phyloP scores from a whole-genome alignment of 2,797 vertebrate species.

The Glyptemys insculpta region DNA sequence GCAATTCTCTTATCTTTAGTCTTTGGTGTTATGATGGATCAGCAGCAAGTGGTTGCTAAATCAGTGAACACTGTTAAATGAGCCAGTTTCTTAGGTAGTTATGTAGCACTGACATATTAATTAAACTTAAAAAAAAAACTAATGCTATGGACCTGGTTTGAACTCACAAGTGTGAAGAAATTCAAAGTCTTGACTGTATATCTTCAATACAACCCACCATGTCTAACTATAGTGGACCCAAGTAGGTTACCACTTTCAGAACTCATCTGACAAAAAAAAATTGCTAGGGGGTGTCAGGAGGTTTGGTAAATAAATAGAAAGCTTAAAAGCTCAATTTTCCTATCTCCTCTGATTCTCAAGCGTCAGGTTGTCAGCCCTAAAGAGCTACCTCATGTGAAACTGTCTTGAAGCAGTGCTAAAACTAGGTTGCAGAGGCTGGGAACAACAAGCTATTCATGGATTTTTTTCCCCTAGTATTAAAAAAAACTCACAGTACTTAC shows the following conservation, averaged over 20 bases:
- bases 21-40: rapidly evolving
- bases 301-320: not conserved
- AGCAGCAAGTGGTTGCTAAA: not conserved
- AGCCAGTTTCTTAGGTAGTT: not conserved
- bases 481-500: constrained; percentile 13
- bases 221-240: not conserved
- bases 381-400: constrained; percentile 45
- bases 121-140: not conserved
- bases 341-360: constrained; percentile 36
- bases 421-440: constrained; percentile 5
- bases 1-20: not conserved
- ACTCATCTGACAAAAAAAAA: constrained; percentile 25
- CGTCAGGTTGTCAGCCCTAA: constrained; percentile 34
- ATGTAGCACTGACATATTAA: not conserved
- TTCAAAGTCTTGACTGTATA: constrained; percentile 15
- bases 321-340: not conserved
- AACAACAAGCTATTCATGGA: not conserved
- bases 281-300: constrained; percentile 27
- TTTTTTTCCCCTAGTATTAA: not conserved
- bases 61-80: not conserved
- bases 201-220: not conserved
- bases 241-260: constrained; percentile 27
- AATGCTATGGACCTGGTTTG: not conserved
- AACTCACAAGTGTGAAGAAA: constrained; percentile 17
- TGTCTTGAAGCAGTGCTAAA: constrained; percentile 35